These are phyloP conservation scores for Epizoanthus fatuus DNA, from an alignment of 92 coral and sea anemone species.

Conservation along the genomic window DNA sequence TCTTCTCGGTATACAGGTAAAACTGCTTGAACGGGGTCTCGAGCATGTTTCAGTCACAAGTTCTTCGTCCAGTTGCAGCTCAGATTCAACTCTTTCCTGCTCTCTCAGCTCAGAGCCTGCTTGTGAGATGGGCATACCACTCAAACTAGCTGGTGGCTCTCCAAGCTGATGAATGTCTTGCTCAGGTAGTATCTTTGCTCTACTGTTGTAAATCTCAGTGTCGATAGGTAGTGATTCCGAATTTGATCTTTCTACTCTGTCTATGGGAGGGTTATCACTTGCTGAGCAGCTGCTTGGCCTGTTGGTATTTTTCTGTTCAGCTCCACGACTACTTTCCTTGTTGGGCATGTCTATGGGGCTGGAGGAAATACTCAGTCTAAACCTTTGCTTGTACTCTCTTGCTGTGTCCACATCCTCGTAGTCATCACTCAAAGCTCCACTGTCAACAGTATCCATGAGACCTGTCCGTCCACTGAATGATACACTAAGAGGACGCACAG, in stretches of 20 bases:
- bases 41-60: not conserved
- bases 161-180: not conserved
- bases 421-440: conserved; percentile 44
- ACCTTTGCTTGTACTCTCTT: conserved; percentile 36
- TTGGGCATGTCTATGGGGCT: conserved; percentile 3
- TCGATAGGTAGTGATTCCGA: not conserved
- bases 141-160: not conserved
- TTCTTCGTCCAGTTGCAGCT: not conserved
- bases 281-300: not conserved
- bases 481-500: conserved; percentile 4
- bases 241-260: not conserved
- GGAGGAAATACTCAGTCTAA: conserved; percentile 17
- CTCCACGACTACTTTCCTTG: not conserved
- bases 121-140: not conserved
- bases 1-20: conserved; percentile 20
- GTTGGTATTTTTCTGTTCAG: not conserved
- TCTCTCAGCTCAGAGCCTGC: not conserved
- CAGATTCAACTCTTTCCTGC: not conserved
- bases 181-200: not conserved
- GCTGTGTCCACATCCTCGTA: conserved; percentile 43
- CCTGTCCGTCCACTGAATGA: conserved; percentile 22
- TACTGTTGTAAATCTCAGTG: not conserved
- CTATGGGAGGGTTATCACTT: not conserved
- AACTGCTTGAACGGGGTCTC: conserved; percentile 20
- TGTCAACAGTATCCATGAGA: not conserved